These are phyloP conservation scores for Trissolcus japonicus DNA, from an alignment of 2,888 invertebrate genomes.

Conservation along the genomic window DNA sequence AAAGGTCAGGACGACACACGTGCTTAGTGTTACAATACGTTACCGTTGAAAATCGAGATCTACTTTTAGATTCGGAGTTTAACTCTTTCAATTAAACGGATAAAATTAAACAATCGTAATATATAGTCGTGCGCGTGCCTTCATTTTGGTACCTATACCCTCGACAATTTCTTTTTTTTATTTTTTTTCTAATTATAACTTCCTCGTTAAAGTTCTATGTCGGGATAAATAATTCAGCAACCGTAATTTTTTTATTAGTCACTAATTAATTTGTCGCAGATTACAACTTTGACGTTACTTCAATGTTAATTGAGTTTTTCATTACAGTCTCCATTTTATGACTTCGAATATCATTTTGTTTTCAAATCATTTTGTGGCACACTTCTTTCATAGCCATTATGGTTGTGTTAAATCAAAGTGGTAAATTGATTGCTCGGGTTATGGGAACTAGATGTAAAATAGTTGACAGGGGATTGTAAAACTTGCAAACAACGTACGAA, in stretches of 20 bases:
- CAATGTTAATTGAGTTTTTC: too few relatives aligned
- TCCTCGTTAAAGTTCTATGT: not conserved
- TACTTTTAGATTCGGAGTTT: constrained; percentile 26
- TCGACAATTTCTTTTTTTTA: too few relatives aligned
- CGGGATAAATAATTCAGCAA: not conserved
- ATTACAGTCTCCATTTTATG: too few relatives aligned
- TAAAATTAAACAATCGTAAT: constrained; percentile 29
- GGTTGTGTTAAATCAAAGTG: too few relatives aligned
- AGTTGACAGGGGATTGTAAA: not conserved
- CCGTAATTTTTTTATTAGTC: too few relatives aligned
- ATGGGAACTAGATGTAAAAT: too few relatives aligned
- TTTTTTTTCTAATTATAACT: constrained; percentile 26
- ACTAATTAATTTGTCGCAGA: too few relatives aligned
- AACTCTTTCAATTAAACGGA: constrained; percentile 21
- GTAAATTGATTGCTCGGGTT: too few relatives aligned
- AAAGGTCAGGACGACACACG: constrained; percentile 35
- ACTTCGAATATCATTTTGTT: too few relatives aligned
- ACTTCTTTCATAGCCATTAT: too few relatives aligned
- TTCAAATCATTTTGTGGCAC: too few relatives aligned
- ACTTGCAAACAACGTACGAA: not conserved
- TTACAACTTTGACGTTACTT: too few relatives aligned
- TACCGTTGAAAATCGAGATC: constrained; percentile 23
- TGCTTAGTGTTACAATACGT: constrained; percentile 37
- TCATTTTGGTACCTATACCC: not conserved
- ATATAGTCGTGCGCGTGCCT: constrained; percentile 2